Conservation (phyloP, 1,140 invertebrate species). For the Dysdera silvatica region DNA sequence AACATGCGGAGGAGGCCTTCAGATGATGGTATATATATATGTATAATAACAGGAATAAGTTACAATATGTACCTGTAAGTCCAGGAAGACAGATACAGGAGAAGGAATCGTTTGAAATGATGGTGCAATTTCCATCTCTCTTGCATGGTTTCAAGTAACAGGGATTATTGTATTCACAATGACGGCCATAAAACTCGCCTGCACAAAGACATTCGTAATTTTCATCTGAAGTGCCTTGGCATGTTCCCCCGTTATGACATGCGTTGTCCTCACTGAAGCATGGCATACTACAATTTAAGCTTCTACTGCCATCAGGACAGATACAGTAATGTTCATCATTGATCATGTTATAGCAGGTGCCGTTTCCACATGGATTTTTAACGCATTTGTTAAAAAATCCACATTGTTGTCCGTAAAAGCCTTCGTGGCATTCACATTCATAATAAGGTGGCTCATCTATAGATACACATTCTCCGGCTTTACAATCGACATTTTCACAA, state of each 20-base stretch:
- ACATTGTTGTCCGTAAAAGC: constrained; percentile 7
- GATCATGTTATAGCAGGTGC: constrained; percentile 7
- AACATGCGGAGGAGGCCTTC: no score
- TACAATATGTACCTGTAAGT: constrained; percentile 53
- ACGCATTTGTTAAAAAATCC: constrained; percentile 7
- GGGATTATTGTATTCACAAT: constrained; percentile 84
- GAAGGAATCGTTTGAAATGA: constrained; percentile 57
- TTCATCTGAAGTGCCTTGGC: constrained; percentile 56
- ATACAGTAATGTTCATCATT: constrained; percentile 17
- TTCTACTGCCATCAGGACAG: constrained; percentile 11
- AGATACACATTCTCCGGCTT: background rate
- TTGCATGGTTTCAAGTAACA: constrained; percentile 84
- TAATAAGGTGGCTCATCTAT: background rate
- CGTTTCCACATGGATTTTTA: constrained; percentile 6
- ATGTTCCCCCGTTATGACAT: constrained; percentile 68
- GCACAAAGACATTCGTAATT: constrained; percentile 71
- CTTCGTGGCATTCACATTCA: background rate
- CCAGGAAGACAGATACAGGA: constrained; percentile 77
- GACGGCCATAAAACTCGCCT: constrained; percentile 32
- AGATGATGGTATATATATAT: no score
- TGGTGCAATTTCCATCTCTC: constrained; percentile 74
- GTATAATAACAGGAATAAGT: no score
- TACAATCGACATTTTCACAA: background rate
- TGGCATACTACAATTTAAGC: constrained; percentile 63
- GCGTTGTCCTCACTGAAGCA: constrained; percentile 48